A percentile compares a stretch with the other conserved stretches of the same genome.
These are phyloP conservation scores for Aulostomus chinensis DNA, from an alignment of 2,797 vertebrate species.

Conservation along the genomic window DNA sequence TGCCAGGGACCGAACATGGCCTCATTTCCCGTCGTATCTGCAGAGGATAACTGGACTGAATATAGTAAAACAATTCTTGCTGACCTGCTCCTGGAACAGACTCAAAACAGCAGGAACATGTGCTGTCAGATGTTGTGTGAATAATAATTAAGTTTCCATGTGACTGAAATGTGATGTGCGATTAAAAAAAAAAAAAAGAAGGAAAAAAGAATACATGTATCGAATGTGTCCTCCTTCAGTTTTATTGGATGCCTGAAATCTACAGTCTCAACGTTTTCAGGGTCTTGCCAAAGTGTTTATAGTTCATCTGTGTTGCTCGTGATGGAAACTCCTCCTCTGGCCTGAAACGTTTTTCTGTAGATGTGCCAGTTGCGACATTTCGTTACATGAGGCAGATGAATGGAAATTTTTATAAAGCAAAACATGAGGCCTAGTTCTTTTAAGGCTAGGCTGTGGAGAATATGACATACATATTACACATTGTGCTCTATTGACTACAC, in stretches of 20 bases:
- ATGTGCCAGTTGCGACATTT: slow-evolving; percentile 42
- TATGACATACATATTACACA: background rate
- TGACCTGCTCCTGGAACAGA: slow-evolving; percentile 15
- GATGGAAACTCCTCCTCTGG: slow-evolving; percentile 32
- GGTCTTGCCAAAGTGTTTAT: slow-evolving; percentile 44
- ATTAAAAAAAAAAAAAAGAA: slow-evolving; percentile 42
- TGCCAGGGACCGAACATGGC: background rate
- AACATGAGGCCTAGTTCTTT: background rate
- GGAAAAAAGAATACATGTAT: slow-evolving; percentile 10
- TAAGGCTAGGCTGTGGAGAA: background rate
- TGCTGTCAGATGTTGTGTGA: slow-evolving; percentile 22
- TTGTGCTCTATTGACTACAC: too few relatives aligned
- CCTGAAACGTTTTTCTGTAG: slow-evolving; percentile 15
- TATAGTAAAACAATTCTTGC: background rate
- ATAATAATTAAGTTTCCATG: slow-evolving; percentile 25
- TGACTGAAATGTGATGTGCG: slow-evolving; percentile 42
- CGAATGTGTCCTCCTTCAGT: slow-evolving; percentile 28
- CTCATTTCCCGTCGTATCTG: slow-evolving; percentile 1
- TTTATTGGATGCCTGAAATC: slow-evolving; percentile 49
- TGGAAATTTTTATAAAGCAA: too few relatives aligned
- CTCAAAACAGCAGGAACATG: slow-evolving; percentile 6
- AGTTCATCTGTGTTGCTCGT: slow-evolving; percentile 36
- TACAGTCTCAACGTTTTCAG: slow-evolving; percentile 34
- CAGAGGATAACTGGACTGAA: slow-evolving; percentile 18
- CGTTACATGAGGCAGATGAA: slow-evolving; percentile 36